phyloP scores from a whole-genome alignment of 2,888 invertebrate genomes.

The Lochmaea capreae region DNA sequence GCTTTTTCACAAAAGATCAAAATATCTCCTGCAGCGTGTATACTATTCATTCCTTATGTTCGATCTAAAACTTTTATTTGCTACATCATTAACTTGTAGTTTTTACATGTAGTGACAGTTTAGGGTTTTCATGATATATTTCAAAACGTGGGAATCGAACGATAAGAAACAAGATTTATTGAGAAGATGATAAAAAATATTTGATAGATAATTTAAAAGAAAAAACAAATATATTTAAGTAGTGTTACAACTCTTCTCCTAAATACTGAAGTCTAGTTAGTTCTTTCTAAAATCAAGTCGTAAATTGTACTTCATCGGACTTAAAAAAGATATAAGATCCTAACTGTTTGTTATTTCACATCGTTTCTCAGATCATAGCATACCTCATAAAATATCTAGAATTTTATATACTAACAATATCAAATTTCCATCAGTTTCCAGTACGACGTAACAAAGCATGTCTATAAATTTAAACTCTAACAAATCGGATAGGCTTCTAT shows the following conservation, averaged over 20 bases:
- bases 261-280: no score
- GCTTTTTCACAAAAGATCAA: slow-evolving; percentile 5
- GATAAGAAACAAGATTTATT: no score
- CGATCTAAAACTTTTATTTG: slow-evolving; percentile 14
- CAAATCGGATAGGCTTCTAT: not conserved
- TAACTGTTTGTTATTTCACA: not conserved
- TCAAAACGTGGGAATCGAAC: slow-evolving; percentile 10
- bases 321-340: not conserved
- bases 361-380: not conserved
- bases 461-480: not conserved
- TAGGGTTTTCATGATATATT: not conserved
- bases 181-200: no score
- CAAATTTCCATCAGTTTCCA: slow-evolving; percentile 8
- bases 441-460: not conserved
- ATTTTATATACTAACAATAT: not conserved
- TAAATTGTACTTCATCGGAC: not conserved
- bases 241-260: no score
- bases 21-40: slow-evolving; percentile 10
- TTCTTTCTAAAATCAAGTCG: not conserved
- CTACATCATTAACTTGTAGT: slow-evolving; percentile 18
- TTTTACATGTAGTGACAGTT: slow-evolving; percentile 19
- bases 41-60: slow-evolving; percentile 3
- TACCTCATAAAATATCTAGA: not conserved
- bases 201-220: no score
- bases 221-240: no score